Percentiles rank a stretch among this genome's conserved stretches.
phyloP scores from a whole-genome alignment of 2,113 vertebrate genomes.

The Oxyura jamaicensis region DNA sequence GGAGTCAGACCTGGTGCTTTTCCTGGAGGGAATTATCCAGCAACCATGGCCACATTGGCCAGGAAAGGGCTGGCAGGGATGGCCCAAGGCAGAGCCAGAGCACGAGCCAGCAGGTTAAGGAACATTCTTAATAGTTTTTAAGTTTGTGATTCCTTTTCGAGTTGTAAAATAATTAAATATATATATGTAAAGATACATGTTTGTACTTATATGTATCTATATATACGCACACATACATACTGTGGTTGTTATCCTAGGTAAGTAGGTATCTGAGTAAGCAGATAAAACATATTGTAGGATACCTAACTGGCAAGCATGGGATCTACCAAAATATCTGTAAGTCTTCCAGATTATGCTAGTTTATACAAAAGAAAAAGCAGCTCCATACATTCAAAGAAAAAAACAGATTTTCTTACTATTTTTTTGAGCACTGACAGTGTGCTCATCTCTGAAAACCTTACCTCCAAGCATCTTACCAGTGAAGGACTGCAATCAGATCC shows the following conservation, averaged over 20 bases:
- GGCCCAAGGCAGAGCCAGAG: neutral
- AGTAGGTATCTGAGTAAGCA: neutral
- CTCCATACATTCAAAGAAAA: neutral
- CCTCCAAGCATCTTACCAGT: neutral
- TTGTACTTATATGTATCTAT: neutral
- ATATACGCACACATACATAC: neutral
- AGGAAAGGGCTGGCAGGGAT: neutral
- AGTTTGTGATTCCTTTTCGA: neutral
- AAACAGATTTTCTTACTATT: neutral
- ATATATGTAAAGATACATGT: neutral
- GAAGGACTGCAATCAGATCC: neutral
- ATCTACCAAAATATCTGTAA: neutral
- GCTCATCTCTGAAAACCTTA: neutral
- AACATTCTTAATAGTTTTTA: neutral
- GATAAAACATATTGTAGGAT: neutral
- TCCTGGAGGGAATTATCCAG: neutral
- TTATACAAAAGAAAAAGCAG: neutral
- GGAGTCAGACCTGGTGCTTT: neutral
- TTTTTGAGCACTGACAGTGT: neutral
- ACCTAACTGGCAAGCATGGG: rapidly evolving
- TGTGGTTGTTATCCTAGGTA: neutral
- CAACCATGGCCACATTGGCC: neutral
- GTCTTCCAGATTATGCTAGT: neutral
- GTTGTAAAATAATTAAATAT: neutral
- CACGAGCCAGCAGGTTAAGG: neutral